Percentiles rank a stretch among this genome's conserved stretches.
These are phyloP conservation scores for Ruditapes philippinarum DNA, from an alignment of 1,140 invertebrate genomes.

Conservation along the genomic window DNA sequence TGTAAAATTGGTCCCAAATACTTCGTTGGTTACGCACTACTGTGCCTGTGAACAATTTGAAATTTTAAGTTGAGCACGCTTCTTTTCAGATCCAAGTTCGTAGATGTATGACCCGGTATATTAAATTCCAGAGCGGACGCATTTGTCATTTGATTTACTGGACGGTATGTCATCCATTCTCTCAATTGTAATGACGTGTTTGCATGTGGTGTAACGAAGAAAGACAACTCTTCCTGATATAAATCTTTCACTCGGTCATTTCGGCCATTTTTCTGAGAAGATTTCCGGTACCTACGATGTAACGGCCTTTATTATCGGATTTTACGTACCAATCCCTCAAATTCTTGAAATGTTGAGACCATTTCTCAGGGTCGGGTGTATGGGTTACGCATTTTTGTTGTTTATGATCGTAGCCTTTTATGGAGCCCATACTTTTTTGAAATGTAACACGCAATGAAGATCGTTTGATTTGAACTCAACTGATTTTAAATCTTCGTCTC, in stretches of 20 bases:
- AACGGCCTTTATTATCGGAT: slow-evolving; percentile 56
- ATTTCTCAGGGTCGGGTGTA: background rate
- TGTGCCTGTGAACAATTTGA: slow-evolving; percentile 13
- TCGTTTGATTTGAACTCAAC: slow-evolving; percentile 14
- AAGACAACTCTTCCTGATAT: slow-evolving; percentile 26
- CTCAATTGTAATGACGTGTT: slow-evolving; percentile 14
- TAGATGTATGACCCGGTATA: slow-evolving; percentile 3
- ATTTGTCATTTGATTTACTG: slow-evolving; percentile 51
- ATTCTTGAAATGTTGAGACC: background rate
- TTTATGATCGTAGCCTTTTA: background rate
- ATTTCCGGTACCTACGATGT: slow-evolving; percentile 49
- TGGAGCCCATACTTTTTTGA: slow-evolving; percentile 44
- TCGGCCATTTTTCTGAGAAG: background rate
- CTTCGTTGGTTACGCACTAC: background rate
- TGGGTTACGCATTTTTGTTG: background rate
- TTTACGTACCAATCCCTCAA: slow-evolving; percentile 40
- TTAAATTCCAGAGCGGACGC: slow-evolving; percentile 34
- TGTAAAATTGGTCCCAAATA: slow-evolving; percentile 5
- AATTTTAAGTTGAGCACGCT: slow-evolving; percentile 43
- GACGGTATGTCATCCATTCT: slow-evolving; percentile 61
- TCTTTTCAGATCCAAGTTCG: slow-evolving; percentile 52
- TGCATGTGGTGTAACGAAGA: slow-evolving; percentile 47
- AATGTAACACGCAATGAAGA: slow-evolving; percentile 18
- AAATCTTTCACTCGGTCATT: background rate
- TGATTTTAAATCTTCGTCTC: slow-evolving; percentile 32